Evolutionary conservation across 2,797 vertebrate species (phyloP), one percentile per base, ranked within the genome.

Genomic region (Neolamprologus multifasciatus): DNA sequence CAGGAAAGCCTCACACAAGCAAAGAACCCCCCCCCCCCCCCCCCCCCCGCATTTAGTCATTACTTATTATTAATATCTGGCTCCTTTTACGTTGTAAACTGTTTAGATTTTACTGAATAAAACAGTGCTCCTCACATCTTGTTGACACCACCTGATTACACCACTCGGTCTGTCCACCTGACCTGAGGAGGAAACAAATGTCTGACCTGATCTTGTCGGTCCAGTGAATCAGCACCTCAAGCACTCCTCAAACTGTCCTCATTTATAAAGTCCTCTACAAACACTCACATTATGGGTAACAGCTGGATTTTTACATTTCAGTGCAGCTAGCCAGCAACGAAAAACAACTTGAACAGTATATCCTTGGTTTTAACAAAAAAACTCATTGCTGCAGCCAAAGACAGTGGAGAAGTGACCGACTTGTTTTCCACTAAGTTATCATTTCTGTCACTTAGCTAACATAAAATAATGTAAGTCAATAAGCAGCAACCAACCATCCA

Each of bases 21-120:
- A 52, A 21, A 52, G 51, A 52, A 1, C 29, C 7, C 17, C 51
- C 19, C 6, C n/a, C n/a, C 10, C 0, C 10, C 51, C 29, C 7
- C 17, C 51, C 19, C 6, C n/a, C n/a, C 10, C 0, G 10, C 51
- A 52, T 54, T 54, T 54, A 54, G 21, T 13, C n/a, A 54, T 54
- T 54, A 54, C n/a, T 52, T 52, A 21, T 52, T 52, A 52, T 52
- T 21, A 52, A 54, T 23, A 54, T 54, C n/a, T 12, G n/a, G 0
- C n/a, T 54, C n/a, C 10, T 52, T 21, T 52, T 4, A 21, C n/a
- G 1, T 52, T 52, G 51, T 2, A 12, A 52, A 12, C 9, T 2
- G 51, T 21, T 52, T 52, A 4, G 51, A 21, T 11, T 52, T 52
- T 52, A 21, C 19, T 52, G 19, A 0, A 52, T 21, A 21, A 52